Percentiles rank a stretch among this genome's conserved stretches.
Conservation (phyloP, 2,888 invertebrate species). For the Tricholauxania praeusta region DNA sequence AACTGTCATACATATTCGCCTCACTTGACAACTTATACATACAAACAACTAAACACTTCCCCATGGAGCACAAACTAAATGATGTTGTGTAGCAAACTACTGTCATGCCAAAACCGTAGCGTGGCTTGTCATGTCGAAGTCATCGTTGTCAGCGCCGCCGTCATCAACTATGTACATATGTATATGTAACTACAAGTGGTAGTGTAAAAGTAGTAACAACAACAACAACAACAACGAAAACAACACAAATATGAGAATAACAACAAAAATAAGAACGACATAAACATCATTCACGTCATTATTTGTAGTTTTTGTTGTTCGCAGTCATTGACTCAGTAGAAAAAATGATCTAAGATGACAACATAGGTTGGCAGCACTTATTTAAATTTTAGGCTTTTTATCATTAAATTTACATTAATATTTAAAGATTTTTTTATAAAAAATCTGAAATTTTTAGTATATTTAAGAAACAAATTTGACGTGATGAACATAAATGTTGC, state of each 20-base stretch:
- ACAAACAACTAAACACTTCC: background rate
- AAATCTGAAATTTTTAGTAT: too few relatives aligned
- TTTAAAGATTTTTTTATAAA: too few relatives aligned
- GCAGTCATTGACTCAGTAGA: too few relatives aligned
- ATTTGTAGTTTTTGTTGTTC: too few relatives aligned
- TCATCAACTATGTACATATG: background rate
- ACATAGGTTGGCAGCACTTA: too few relatives aligned
- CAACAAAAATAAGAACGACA: background rate
- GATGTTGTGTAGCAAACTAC: background rate
- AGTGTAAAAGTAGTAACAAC: background rate
- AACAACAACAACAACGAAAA: background rate
- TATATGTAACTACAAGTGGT: background rate
- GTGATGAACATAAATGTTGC: too few relatives aligned
- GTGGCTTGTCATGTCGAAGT: background rate
- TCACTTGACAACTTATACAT: background rate
- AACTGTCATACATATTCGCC: background rate
- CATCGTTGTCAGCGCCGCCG: conserved; percentile 3
- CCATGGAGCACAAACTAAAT: background rate
- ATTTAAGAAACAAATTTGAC: too few relatives aligned
- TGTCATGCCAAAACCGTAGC: background rate
- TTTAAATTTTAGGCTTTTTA: too few relatives aligned
- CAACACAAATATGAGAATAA: background rate
- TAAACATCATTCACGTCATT: too few relatives aligned
- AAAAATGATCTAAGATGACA: too few relatives aligned
- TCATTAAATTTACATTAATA: too few relatives aligned